Evolutionary conservation across 2,113 vertebrate species (phyloP), one percentile per base, ranked within the genome.

Genomic region (Pterophyllum scalare): DNA sequence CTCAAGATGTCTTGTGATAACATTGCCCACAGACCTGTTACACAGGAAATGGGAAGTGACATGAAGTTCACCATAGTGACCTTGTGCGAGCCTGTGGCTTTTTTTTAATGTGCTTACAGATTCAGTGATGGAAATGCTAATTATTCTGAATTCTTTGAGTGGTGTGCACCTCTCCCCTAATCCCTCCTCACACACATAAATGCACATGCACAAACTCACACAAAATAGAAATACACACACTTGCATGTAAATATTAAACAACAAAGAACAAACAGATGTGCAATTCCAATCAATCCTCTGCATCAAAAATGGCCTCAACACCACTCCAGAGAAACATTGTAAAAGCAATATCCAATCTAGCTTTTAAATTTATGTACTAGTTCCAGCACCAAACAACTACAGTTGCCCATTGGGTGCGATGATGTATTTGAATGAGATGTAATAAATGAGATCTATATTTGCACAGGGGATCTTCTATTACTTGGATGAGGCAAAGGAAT

Each of bases 11-110:
- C 80, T 86, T 87, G 84, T 77, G 89, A 91, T 91, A 93, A 90
- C 84, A 78, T 88, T 82, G 84, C 84, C 79, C 60, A 67, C 67
- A 85, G 85, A 91, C 75, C 77, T 91, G 91, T 91, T 92, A 83
- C 67, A 56, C 20, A 6, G 84, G 59, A 93, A 93, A 94, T 92
- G 84, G 80, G 79, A 90, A 92, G 90, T 91, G 91, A 94, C 89
- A 77, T 79, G 65, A 79, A 80, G 87, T 92, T 92, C 80, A 87
- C 62, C 81, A 79, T 20, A 52, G 6, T 85, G 88, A 93, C 92
- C 87, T 90, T 77, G 40, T 74, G 72, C 56, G 9, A 72, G 52
- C 81, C 65, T 88, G 85, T 86, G 75, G 31, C 5, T 0, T 64
- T 67, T 65, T 80, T 86, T 81, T 86, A 75, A 87, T 65, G 59